Conservation (phyloP, 2,888 invertebrate genomes). For the Tribolium freemani region DNA sequence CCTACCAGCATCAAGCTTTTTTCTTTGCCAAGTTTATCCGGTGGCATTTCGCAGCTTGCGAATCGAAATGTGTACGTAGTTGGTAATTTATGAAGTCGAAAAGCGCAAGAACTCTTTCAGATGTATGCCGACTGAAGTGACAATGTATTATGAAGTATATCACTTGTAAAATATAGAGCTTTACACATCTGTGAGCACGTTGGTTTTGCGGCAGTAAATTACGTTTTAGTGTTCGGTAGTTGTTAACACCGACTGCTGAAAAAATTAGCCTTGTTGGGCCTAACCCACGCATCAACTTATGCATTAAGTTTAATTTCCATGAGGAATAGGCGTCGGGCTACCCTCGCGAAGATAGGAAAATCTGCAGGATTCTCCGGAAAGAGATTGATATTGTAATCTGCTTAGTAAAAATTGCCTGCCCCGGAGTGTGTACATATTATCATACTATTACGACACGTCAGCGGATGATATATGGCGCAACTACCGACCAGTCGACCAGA, state of each 20-base stretch:
- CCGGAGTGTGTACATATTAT: conserved; percentile 69
- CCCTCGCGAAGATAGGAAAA: conserved; percentile 56
- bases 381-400: conserved; percentile 70
- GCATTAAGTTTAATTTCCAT: conserved; percentile 63
- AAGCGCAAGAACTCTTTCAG: conserved; percentile 47
- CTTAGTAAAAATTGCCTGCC: conserved; percentile 68
- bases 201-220: conserved; percentile 45
- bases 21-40: too few species aligned
- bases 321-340: conserved; percentile 59
- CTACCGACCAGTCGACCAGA: conserved; percentile 65
- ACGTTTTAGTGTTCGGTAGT: conserved; percentile 38
- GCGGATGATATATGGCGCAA: conserved; percentile 68
- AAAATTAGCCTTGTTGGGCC: conserved; percentile 1
- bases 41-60: neutral
- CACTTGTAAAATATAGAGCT: conserved; percentile 52
- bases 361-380: conserved; percentile 61
- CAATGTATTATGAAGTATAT: conserved; percentile 52
- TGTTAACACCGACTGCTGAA: conserved; percentile 8
- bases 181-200: conserved; percentile 54
- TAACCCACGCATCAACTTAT: conserved; percentile 52
- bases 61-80: conserved; percentile 26
- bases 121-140: conserved; percentile 50
- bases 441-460: conserved; percentile 70
- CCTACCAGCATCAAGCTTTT: too few species aligned
- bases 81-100: conserved; percentile 46